These are phyloP conservation scores for Chroicocephalus ridibundus DNA, from an alignment of 2,113 vertebrate species.

Conservation along the genomic window DNA sequence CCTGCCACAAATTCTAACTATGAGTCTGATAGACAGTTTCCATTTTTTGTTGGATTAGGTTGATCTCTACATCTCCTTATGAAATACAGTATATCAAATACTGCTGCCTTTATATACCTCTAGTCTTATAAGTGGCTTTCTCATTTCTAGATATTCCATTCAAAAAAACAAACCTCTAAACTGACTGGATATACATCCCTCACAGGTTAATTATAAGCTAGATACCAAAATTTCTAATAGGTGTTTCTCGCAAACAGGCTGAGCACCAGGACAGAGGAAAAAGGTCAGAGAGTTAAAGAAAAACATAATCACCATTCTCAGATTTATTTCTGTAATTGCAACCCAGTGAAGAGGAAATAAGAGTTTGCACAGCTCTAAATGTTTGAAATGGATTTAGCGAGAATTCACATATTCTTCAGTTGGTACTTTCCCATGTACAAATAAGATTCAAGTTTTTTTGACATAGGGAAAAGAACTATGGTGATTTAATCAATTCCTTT, in stretches of 20 bases:
- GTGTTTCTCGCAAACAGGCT: not conserved
- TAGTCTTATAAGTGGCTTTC: not conserved
- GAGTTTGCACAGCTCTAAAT: not conserved
- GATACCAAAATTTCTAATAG: not conserved
- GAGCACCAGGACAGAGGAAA: not conserved
- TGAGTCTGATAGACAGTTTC: not conserved
- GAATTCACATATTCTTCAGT: not conserved
- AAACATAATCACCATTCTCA: not conserved
- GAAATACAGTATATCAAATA: not conserved
- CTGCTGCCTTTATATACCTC: not conserved
- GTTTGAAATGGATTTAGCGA: not conserved
- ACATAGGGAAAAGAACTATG: not conserved
- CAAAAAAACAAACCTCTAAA: not conserved
- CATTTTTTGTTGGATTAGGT: not conserved
- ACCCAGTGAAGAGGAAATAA: not conserved
- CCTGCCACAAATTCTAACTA: not conserved
- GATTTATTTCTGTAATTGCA: not conserved
- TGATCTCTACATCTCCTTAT: not conserved
- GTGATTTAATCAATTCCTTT: not conserved
- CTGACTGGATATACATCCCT: not conserved
- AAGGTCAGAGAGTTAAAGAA: not conserved
- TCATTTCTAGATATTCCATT: not conserved
- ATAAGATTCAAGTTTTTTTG: not conserved
- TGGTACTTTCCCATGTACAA: not conserved
- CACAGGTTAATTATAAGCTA: not conserved